Conservation (phyloP, 1,140 invertebrate genomes). For the Cyclina sinensis region DNA sequence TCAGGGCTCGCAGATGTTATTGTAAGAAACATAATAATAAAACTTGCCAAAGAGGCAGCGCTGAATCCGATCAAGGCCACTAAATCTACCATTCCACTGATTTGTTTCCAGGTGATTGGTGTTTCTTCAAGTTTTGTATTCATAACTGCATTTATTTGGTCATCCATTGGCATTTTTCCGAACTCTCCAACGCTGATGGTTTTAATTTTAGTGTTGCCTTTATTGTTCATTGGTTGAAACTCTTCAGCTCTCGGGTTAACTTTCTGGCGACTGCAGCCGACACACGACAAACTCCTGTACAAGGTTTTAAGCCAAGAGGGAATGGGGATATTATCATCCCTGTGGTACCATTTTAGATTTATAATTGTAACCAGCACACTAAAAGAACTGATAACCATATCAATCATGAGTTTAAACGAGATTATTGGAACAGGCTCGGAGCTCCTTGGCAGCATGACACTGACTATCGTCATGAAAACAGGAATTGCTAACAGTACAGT, state of each 20-base stretch:
- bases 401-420: no score
- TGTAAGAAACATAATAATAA: conserved; percentile 9
- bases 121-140: background rate
- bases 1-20: background rate
- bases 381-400: no score
- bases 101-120: conserved; percentile 3
- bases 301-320: no score
- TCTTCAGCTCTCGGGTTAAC: no score
- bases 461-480: conserved; percentile 89
- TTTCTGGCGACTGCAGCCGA: no score
- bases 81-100: background rate
- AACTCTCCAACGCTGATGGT: background rate
- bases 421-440: no score
- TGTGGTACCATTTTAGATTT: no score
- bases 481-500: conserved; percentile 88
- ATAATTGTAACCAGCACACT: no score
- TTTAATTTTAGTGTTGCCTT: background rate
- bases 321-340: no score
- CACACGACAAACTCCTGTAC: no score
- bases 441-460: conserved; percentile 89
- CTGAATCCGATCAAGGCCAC: conserved; percentile 8
- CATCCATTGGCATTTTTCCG: background rate
- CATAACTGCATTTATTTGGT: background rate
- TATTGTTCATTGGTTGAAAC: background rate
- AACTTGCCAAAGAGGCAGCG: background rate